phyloP scores from a whole-genome alignment of 2,113 vertebrate genomes.

The Aythya baeri region DNA sequence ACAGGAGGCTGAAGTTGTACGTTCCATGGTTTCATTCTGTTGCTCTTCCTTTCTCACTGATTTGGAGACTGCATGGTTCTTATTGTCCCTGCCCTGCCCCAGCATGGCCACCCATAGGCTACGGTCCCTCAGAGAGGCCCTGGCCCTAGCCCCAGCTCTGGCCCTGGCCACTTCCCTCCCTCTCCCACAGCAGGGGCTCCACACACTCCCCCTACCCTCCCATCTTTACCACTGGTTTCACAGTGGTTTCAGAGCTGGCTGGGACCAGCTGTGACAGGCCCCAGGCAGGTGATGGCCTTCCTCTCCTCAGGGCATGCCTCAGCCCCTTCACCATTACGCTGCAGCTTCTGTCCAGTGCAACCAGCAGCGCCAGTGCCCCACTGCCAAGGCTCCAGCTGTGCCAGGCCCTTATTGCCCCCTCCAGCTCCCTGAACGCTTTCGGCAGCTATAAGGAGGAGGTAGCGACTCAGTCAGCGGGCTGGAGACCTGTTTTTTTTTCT shows the following conservation, averaged over 20 bases:
- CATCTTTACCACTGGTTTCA: neutral
- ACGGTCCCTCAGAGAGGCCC: rapidly evolving
- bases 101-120: neutral
- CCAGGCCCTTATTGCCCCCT: neutral
- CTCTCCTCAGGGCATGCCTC: rapidly evolving
- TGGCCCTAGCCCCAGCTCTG: no score
- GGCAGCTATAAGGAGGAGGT: no score
- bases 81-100: neutral
- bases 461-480: neutral
- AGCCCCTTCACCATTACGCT: neutral
- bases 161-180: neutral
- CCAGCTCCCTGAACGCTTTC: neutral
- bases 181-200: neutral
- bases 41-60: neutral
- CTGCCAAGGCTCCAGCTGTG: rapidly evolving
- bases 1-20: neutral
- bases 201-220: neutral
- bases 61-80: neutral
- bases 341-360: rapidly evolving
- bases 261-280: rapidly evolving
- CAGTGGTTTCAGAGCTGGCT: rapidly evolving
- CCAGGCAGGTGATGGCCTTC: neutral
- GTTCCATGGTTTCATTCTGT: neutral
- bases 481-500: neutral
- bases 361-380: neutral